A percentile compares a stretch with the other conserved stretches of the same genome.
Evolutionary conservation across 2,797 vertebrate genomes (phyloP).

Genomic region (Sebastolobus altivelis): DNA sequence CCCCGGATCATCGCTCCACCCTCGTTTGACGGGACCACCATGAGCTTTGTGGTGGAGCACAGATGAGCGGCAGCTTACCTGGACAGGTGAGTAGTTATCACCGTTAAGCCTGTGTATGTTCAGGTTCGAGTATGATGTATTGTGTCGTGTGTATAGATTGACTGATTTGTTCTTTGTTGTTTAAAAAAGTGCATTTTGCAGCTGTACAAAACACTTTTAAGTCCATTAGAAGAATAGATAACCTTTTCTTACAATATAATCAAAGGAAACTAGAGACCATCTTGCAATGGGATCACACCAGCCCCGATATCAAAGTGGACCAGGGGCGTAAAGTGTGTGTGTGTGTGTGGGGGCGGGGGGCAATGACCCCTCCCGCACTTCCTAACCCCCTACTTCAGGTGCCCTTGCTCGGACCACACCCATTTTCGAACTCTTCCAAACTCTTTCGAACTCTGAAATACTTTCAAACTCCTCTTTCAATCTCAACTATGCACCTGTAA

Average conservation of each 20-base stretch:
- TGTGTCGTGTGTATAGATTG: neutral
- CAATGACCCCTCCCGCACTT: too few relatives aligned
- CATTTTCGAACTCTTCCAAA: too few relatives aligned
- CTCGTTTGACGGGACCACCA: conserved; percentile 96
- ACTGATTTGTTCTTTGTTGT: neutral
- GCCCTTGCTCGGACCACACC: too few relatives aligned
- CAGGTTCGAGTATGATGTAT: neutral
- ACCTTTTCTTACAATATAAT: neutral
- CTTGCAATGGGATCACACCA: too few relatives aligned
- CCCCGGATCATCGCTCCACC: conserved; percentile 94
- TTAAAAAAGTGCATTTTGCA: neutral
- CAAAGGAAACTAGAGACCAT: too few relatives aligned
- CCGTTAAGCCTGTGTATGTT: neutral
- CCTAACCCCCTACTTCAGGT: too few relatives aligned
- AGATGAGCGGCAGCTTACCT: conserved; percentile 78
- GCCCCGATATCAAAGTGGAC: too few relatives aligned
- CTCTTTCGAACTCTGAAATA: too few relatives aligned
- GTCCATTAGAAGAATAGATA: neutral
- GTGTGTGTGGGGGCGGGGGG: too few relatives aligned
- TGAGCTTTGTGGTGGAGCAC: conserved; percentile 99
- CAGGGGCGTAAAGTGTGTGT: too few relatives aligned
- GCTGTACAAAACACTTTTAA: neutral
- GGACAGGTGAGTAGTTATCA: conserved; percentile 61
- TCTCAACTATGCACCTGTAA: too few relatives aligned
- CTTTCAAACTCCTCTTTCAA: too few relatives aligned